Base-by-base conservation (phyloP, 2,113 vertebrate species). In the Sebastes schlegelii region DNA sequence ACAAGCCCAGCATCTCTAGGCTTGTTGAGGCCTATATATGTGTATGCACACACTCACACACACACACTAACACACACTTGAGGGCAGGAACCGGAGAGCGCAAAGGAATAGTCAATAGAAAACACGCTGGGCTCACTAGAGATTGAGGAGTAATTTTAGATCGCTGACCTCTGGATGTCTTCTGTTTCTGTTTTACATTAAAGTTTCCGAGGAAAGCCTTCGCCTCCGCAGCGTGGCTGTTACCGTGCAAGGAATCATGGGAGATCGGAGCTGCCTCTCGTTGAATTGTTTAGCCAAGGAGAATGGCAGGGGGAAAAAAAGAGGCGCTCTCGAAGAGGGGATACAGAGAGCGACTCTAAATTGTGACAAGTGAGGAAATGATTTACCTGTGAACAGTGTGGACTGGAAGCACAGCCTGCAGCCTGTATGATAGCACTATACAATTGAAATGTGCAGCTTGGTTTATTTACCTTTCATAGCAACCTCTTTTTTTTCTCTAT, bases 1-100 rank as follows among this genome's bases (percentile, higher is more conserved):
- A 96, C 95, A 96, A 94, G 93, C 93, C 91, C 94, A 93, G 92
- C 85, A 86, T 96, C 95, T 95, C 92, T 89, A 91, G 93, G 86
- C 87, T 93, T 93, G 88, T 91, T 84, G 85, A 94, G 95, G 92
- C 95, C 95, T 95, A 93, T 93, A 89, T 91, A 79, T 82, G 79
- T 80, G 92, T 52, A 54, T 65, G 10, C 67, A 81, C 74, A 4
- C 77, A 19, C 60, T 21, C 21, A 63, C 42, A 49, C 60, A 60
- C 73, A 6, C 73, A 9, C 60, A 40, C 46, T 21, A 69, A 52
- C 78, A 80, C 45, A 70, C 54, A 80, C 88, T 94, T 77, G 88
- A 95, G 91, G 94, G 92, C 94, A 95, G 82, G 92, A 92, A 95
- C 92, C 79, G 93, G 92, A 95, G 95, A 95, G 90, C 82, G 82